Evolutionary conservation across 2,113 vertebrate genomes (phyloP), one percentile per base, ranked within the genome.

Genomic region (Felis chaus): DNA sequence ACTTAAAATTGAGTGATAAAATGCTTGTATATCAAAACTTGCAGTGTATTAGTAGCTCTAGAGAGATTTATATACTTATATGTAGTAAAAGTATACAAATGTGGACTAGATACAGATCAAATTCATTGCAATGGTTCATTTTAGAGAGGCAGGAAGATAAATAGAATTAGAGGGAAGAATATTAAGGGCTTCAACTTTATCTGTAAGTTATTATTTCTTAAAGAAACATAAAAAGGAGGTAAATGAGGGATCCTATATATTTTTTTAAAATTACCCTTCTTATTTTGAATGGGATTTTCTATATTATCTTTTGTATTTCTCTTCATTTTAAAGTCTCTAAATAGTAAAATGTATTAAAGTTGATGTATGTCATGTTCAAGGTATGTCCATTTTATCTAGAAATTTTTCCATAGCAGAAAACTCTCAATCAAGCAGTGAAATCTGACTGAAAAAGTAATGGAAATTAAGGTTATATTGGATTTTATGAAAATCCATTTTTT

Each of bases 291-390:
- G 27, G 4, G 7, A 53, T 61, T 63, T 74, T 68, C 31, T 63
- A 4, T 78, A 65, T 19, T 71, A 41, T 63, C 7, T 45, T 79
- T 68, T 36, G 15, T 89, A 36, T 81, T 84, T 36, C 29, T 63
- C 53, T 92, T 85, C 7, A 78, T 78, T 97, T 96, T 18, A 81
- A 86, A 89, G 45, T 89, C 36, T 50, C n/a, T n/a, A 81, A 57
- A 50, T 23, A 88, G 29, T 89, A 85, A 94, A 89, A 69, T 92
- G 11, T 69, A 89, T 29, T 85, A 45, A 88, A 89, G 19, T 88
- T 61, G 57, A 25, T 61, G 57, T 61, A 61, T 61, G 57, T 61
- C 57, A 61, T 8, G 21, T 92, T 89, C 11, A 80, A 89, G 7
- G 14, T 71, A 39, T 79, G 11, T 45, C 9, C 13, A 11, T 84